Evolutionary conservation across 2,888 invertebrate species (phyloP).

Genomic region (Microctonus hyperodae): DNA sequence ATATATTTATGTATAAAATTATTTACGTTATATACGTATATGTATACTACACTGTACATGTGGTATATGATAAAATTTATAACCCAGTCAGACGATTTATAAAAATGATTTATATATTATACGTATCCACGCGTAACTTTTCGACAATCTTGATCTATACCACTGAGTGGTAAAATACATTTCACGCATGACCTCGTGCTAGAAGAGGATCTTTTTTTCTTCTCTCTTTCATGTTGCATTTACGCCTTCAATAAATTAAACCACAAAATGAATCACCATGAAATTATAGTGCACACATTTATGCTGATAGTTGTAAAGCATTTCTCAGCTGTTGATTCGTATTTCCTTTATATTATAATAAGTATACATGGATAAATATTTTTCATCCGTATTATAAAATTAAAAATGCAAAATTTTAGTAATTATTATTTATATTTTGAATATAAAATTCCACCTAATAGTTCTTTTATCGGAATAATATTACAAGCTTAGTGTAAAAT

Average conservation of each 20-base stretch:
- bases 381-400: too few species aligned
- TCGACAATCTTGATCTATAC: slow-evolving; percentile 18
- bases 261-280: background rate
- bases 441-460: too few species aligned
- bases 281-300: slow-evolving; percentile 9
- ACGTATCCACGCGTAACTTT: background rate
- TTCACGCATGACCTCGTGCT: slow-evolving; percentile 9
- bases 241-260: slow-evolving; percentile 6
- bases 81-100: slow-evolving; percentile 21
- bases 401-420: too few species aligned
- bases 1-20: background rate
- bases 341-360: background rate
- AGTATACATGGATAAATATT: too few species aligned
- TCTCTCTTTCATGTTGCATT: slow-evolving; percentile 2
- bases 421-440: background rate
- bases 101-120: slow-evolving; percentile 23
- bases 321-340: slow-evolving; percentile 1
- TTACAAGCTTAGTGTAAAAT: background rate
- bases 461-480: too few species aligned
- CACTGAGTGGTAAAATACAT: slow-evolving; percentile 1
- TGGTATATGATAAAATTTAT: slow-evolving; percentile 4
- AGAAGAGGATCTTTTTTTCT: background rate
- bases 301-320: slow-evolving; percentile 8
- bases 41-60: too few species aligned
- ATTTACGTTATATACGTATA: background rate